Evolutionary conservation across 1,140 invertebrate species (phyloP), one percentile per base, ranked within the genome.

Genomic region (Neoseiulus cucumeris): DNA sequence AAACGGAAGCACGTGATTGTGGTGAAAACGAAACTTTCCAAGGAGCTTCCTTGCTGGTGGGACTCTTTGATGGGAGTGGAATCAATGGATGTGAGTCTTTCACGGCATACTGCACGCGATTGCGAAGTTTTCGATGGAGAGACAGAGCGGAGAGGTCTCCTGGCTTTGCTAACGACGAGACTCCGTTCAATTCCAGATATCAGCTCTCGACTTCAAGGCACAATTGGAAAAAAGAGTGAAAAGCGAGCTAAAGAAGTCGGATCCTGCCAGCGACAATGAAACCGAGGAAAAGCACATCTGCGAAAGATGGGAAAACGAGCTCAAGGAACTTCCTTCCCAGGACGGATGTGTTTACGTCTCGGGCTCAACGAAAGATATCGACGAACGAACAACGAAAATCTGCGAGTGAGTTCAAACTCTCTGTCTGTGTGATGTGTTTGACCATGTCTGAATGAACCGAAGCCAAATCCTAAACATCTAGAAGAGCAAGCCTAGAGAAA

Each of bases 1-100:
- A 75, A 76, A 39, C 71, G 76, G 51, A 77, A 77, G 66, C 68
- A 70, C 55, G 64, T 76, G 42, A 70, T 78, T 12, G 68, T 74
- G 12, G 68, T 77, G 12, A 68, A 70, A 33, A 73, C 67, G 70
- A 75, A 76, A 66, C 68, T 72, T 14, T 71, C 74, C 65, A 44
- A 59, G 9, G 51, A 44, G 39, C 72, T 75, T 68, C 73, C 74
- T 30, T 66, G 71, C 45, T 74, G 74, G 73, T 69, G 74, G 70
- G 70, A 69, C 18, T 72, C 73, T 70, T 66, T 75, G 18, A 72
- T 75, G 39, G 71, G 74, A 0, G 70, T 69, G 14, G 68, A 68
- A n/a, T 41, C 64, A 14, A 69, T 72, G 41, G 69, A 70, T 66
- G 72, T 73, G 68, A 20, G 64, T 64, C n/a, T 39, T 17, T n/a